Evolutionary conservation across 1,140 invertebrate species (phyloP).

Genomic region (Temnothorax nylanderi): DNA sequence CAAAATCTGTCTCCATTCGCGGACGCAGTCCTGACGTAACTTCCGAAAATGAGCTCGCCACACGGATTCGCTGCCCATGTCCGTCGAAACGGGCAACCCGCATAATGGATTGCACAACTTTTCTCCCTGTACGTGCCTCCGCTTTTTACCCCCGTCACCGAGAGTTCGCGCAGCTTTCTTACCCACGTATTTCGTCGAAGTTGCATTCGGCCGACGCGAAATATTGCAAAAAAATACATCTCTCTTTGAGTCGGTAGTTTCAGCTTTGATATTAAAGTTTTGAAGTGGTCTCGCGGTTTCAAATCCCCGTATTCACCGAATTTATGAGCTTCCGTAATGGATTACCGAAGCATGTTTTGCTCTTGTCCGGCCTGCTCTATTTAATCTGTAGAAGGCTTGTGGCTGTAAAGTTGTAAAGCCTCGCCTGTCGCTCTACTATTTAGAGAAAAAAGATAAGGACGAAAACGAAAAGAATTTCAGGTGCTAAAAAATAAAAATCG

Average conservation of each 20-base stretch:
- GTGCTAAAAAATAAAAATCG: neutral
- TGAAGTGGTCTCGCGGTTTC: conserved; percentile 22
- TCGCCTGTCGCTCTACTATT: neutral
- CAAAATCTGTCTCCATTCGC: conserved; percentile 36
- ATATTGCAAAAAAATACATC: conserved; percentile 24
- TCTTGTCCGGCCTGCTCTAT: neutral
- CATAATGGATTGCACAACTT: conserved; percentile 72
- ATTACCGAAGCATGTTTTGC: conserved; percentile 43
- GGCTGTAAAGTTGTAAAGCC: neutral
- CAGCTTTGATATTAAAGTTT: conserved; percentile 25
- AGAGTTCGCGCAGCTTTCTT: conserved; percentile 39
- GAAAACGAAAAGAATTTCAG: neutral
- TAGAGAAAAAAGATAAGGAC: neutral
- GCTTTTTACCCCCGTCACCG: neutral
- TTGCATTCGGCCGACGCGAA: neutral
- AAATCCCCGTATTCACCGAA: conserved; percentile 22
- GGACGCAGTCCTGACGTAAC: conserved; percentile 17
- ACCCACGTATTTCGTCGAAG: conserved; percentile 1
- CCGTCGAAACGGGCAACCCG: conserved; percentile 43
- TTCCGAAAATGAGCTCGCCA: conserved; percentile 35
- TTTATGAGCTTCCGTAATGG: conserved; percentile 28
- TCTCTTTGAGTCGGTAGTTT: conserved; percentile 5
- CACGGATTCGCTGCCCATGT: conserved; percentile 50
- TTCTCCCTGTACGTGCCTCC: conserved; percentile 53
- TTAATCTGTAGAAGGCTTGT: neutral